These are phyloP conservation scores for Drepana arcuata DNA, from an alignment of 1,140 invertebrate genomes.

Conservation along the genomic window DNA sequence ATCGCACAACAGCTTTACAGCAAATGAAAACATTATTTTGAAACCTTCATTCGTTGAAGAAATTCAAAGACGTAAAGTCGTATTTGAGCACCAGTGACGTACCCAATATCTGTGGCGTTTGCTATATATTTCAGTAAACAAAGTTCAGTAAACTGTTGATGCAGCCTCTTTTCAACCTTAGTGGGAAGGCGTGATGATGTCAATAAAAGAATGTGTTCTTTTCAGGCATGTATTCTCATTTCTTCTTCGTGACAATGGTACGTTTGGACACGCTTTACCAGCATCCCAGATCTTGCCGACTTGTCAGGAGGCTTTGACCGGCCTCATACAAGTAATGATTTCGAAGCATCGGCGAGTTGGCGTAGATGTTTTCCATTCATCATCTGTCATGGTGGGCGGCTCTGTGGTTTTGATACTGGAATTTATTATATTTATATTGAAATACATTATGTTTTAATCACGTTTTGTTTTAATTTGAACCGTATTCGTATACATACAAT, in stretches of 20 bases:
- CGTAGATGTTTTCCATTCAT: conserved; percentile 16
- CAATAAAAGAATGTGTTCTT: too few relatives aligned
- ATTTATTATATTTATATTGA: conserved; percentile 1
- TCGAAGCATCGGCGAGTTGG: conserved; percentile 24
- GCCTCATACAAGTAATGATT: conserved; percentile 35
- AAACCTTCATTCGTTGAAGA: too few relatives aligned
- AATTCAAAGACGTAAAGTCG: too few relatives aligned
- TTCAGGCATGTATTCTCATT: conserved; percentile 72
- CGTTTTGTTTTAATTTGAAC: background rate
- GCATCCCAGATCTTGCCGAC: conserved; percentile 80
- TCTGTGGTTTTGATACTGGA: conserved; percentile 1
- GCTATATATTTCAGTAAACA: background rate
- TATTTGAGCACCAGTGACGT: too few relatives aligned
- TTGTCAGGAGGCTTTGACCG: conserved; percentile 72
- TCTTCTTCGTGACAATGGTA: conserved; percentile 80
- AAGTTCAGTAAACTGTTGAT: background rate
- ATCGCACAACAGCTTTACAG: too few relatives aligned
- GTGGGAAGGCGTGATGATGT: too few relatives aligned
- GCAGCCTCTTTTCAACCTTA: too few relatives aligned
- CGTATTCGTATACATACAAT: background rate
- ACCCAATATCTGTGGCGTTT: background rate
- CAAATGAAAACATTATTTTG: too few relatives aligned
- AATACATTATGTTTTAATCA: background rate
- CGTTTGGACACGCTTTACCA: conserved; percentile 83
- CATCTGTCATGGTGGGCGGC: background rate